phyloP scores from a whole-genome alignment of 2,113 vertebrate genomes.

The Diadophis punctatus region DNA sequence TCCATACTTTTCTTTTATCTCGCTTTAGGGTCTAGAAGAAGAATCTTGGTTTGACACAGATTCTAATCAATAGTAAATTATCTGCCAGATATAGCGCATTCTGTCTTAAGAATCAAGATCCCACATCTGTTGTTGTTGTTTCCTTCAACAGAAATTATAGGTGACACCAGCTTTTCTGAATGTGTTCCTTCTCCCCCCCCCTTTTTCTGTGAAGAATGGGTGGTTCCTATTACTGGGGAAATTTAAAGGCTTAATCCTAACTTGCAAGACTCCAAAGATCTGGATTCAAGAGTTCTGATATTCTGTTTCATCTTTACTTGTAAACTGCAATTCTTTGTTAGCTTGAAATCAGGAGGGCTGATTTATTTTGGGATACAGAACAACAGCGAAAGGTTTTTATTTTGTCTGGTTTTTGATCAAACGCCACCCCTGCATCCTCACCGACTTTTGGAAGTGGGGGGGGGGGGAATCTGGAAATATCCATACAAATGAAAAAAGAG shows the following conservation, averaged over 20 bases:
- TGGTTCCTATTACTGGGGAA: neutral
- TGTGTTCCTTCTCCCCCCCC: too few relatives aligned
- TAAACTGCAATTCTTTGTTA: neutral
- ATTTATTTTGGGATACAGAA: neutral
- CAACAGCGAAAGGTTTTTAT: neutral
- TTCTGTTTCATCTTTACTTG: neutral
- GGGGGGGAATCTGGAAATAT: neutral
- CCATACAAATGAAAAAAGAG: neutral
- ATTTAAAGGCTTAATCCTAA: neutral
- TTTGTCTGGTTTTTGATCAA: neutral
- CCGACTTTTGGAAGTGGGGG: neutral
- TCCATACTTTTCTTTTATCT: neutral
- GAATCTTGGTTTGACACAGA: neutral
- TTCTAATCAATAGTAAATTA: neutral
- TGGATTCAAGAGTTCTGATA: neutral
- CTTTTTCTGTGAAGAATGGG: neutral
- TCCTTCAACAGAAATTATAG: neutral
- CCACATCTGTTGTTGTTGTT: neutral
- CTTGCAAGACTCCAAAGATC: neutral
- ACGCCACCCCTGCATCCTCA: neutral
- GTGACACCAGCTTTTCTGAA: neutral
- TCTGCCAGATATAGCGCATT: neutral
- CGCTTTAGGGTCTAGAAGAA: neutral
- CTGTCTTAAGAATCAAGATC: neutral
- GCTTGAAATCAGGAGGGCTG: neutral